Base-by-base conservation (phyloP, 2,888 invertebrate species). In the Escarpia spicata region DNA sequence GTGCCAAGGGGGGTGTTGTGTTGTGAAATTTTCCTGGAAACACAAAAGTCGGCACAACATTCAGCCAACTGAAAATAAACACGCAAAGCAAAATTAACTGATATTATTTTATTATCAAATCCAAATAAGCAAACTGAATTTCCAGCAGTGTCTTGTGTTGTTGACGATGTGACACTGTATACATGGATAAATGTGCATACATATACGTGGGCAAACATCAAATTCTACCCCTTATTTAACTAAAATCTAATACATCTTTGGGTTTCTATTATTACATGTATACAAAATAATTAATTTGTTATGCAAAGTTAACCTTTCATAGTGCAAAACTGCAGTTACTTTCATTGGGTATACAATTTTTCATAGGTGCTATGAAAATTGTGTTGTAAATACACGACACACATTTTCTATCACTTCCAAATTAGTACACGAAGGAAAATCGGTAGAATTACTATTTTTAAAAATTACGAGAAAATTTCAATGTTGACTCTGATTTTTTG, bases 61-160 rank as follows among this genome's bases (percentile, higher is more conserved):
- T 75, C 75, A 26, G 19, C 75, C 26, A 75, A 26, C 75, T 3
- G 19, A 26, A 15, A 75, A 52, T 52, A 52, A 52, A 9, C 12
- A 12, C 3, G 6, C n/a, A 19, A 75, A 15, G 6, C 75, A 75
- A 75, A 4, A 75, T 75, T 19, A 75, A 75, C 75, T 75, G 75
- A 75, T 75, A 75, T 75, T 75, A 75, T 75, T 75, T 75, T 75
- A 75, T 75, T 75, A 75, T 75, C 75, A 75, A 75, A 75, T 75
- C 75, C 75, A 75, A 75, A 75, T 75, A 75, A 75, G 75, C 75
- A 26, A 75, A 75, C 75, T 75, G 75, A 75, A 75, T 75, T 75
- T 75, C 75, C 75, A 75, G 75, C 75, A 75, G 75, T 75, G 75
- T 75, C 75, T 75, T n/a, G 26, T 6, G 75, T 75, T 19, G 75